Evolutionary conservation across 2,113 vertebrate genomes (phyloP), one percentile per base, ranked within the genome.

Genomic region (Microtus oregoni): DNA sequence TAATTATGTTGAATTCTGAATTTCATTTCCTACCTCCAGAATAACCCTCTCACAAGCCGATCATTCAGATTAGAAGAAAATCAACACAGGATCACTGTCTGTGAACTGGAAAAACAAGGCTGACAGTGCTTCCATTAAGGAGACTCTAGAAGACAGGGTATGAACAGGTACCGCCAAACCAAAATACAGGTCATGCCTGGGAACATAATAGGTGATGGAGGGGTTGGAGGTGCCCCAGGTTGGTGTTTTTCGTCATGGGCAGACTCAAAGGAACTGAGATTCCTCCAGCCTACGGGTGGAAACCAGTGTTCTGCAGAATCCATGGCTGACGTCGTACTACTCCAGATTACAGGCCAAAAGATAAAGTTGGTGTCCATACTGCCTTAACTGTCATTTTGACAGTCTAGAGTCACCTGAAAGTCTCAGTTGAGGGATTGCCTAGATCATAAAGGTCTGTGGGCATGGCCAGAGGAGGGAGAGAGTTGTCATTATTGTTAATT

Each of bases 21-120:
- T 30, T 72, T 90, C 58, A 85, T 89, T 96, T 79, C 78, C 78
- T 90, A 4, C 5, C 70, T 86, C 32, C 15, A 75, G 38, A 86
- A 63, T 35, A 86, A 83, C 65, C 4, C 92, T 68, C 38, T 68
- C 35, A 22, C 70, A 47, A 50, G 44, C 28, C 22, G 87, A 47
- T 86, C 72, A 28, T 85, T 89, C 44, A 47, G 10, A 81, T 15
- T 12, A 90, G 78, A 72, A 72, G 65, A 50, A n/a, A 9, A 67
- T 72, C 90, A 22, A 12, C 75, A 73, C 3, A 44, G 41, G 13
- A 44, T 4, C 44, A 2, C 47, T 32, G 67, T 12, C 2, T 9
- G 7, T 65, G 38, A 75, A 30, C 30, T 75, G 58, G 52, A 13
- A 35, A 44, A n/a, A 26, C 26, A 55, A 26, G 58, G 28, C 3